phyloP scores from a whole-genome alignment of 2,797 vertebrate species.

The Remorina albescens region DNA sequence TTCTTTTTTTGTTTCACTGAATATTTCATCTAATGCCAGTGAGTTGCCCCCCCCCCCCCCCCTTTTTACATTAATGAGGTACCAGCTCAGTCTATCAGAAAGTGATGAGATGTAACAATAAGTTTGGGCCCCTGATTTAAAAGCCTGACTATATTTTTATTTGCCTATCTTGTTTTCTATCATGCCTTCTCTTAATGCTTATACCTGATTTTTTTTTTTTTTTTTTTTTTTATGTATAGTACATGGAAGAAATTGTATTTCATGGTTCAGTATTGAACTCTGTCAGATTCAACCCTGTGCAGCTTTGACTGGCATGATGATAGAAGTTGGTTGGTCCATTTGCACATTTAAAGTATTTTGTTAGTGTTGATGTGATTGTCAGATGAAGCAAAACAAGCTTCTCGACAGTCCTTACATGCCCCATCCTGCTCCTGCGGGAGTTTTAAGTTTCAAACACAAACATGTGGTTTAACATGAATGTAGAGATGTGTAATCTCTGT shows the following conservation, averaged over 20 bases:
- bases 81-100: not conserved
- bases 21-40: slow-evolving; percentile 29
- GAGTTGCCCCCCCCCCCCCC: no score
- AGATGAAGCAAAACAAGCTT: not conserved
- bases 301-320: slow-evolving; percentile 19
- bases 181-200: not conserved
- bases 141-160: slow-evolving; percentile 9
- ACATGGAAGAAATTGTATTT: slow-evolving; percentile 15
- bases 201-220: not conserved
- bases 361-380: slow-evolving; percentile 31
- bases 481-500: slow-evolving; percentile 73
- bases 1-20: not conserved
- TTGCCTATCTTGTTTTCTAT: slow-evolving; percentile 9
- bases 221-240: no score
- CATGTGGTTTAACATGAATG: slow-evolving; percentile 67
- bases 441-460: slow-evolving; percentile 53
- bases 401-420: not conserved
- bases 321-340: slow-evolving; percentile 21
- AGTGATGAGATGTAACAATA: slow-evolving; percentile 22
- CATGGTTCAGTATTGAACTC: slow-evolving; percentile 5
- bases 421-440: slow-evolving; percentile 57
- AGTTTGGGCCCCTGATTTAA: not conserved
- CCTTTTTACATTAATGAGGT: not conserved
- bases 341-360: slow-evolving; percentile 34
- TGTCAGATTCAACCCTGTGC: slow-evolving; percentile 17